Conservation (phyloP, 2,797 vertebrate species). For the Hozukius guyotensis region DNA sequence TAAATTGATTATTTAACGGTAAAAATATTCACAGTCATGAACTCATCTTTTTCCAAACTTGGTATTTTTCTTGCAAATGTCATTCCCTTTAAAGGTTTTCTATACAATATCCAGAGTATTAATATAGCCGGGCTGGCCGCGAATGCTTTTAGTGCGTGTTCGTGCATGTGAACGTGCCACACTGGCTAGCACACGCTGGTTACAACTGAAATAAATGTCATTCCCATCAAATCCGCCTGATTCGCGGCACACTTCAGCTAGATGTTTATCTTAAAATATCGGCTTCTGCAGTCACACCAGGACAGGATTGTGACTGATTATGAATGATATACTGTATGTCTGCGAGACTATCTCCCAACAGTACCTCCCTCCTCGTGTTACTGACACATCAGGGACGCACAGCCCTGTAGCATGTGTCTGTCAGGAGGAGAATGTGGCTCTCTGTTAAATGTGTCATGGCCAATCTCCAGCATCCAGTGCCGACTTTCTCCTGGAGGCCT, state of each 20-base stretch:
- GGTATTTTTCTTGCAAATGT: too few species aligned
- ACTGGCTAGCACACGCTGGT: too few species aligned
- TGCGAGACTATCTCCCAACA: neutral
- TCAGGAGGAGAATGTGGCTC: constrained; percentile 1
- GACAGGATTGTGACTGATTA: constrained; percentile 8
- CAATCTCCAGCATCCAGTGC: neutral
- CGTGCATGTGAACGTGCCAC: too few species aligned
- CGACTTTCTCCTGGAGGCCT: neutral
- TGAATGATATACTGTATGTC: neutral
- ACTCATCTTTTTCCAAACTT: too few species aligned
- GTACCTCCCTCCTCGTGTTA: neutral
- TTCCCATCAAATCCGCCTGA: neutral
- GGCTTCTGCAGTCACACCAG: constrained; percentile 5
- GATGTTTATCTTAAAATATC: constrained; percentile 3
- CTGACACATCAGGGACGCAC: constrained; percentile 46
- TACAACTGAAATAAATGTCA: neutral
- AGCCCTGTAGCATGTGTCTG: constrained; percentile 22
- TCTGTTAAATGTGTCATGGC: neutral
- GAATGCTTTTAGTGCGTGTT: too few species aligned
- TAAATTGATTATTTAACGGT: too few species aligned
- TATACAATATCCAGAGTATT: too few species aligned
- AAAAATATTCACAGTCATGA: too few species aligned
- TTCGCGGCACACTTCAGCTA: neutral
- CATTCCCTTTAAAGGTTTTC: too few species aligned
- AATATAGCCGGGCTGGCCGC: too few species aligned